Percentiles rank a stretch among this genome's conserved stretches.
phyloP scores from a whole-genome alignment of 2,888 invertebrate genomes.

The Andrena marginata region DNA sequence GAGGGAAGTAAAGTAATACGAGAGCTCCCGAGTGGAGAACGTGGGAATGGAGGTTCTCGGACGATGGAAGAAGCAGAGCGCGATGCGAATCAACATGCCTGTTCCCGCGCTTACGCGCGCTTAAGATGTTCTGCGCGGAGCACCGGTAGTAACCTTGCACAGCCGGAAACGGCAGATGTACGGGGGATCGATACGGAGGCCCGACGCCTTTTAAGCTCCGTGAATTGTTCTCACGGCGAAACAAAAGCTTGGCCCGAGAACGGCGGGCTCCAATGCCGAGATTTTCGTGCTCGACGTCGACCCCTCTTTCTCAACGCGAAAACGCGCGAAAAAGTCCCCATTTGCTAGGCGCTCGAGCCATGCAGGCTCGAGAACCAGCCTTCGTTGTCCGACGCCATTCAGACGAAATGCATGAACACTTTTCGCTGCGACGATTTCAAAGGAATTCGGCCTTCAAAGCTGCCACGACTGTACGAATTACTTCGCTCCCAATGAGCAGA shows the following conservation, averaged over 20 bases:
- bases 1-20: too few relatives aligned
- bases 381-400: not conserved
- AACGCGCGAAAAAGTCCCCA: slow-evolving; percentile 3
- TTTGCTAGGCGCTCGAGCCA: not conserved
- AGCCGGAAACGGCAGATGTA: slow-evolving; percentile 71
- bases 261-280: not conserved
- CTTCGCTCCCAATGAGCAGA: too few relatives aligned
- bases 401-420: too few relatives aligned
- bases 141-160: slow-evolving; percentile 31
- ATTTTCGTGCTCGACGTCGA: not conserved
- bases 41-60: too few relatives aligned
- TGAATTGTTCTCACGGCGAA: slow-evolving; percentile 64
- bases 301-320: not conserved
- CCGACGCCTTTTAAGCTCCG: slow-evolving; percentile 40
- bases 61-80: not conserved
- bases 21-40: too few relatives aligned
- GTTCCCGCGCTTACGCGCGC: slow-evolving; percentile 18
- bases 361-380: not conserved
- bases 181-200: slow-evolving; percentile 62
- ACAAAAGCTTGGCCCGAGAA: slow-evolving; percentile 62
- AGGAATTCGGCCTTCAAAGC: too few relatives aligned
- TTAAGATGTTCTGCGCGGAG: slow-evolving; percentile 8
- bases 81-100: slow-evolving; percentile 28
- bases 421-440: too few relatives aligned
- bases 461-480: too few relatives aligned